Conservation (phyloP, 2,888 invertebrate species). For the Drosophila neutralis region DNA sequence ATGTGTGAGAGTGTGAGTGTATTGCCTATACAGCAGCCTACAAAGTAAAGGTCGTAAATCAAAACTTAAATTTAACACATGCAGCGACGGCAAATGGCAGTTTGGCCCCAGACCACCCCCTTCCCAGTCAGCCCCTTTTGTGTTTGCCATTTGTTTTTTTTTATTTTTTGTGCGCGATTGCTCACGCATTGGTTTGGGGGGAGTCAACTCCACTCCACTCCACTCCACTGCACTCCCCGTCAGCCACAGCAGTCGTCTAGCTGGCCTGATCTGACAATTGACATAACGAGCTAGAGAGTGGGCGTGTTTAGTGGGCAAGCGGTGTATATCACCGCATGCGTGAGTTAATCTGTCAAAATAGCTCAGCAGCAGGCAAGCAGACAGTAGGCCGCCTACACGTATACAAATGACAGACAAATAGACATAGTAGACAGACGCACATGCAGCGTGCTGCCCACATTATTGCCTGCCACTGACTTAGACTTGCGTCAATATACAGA, state of each 20-base stretch:
- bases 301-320: slow-evolving; percentile 41
- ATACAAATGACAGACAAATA: slow-evolving; percentile 1
- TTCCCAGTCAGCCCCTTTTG: slow-evolving; percentile 53
- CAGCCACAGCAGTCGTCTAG: slow-evolving; percentile 34
- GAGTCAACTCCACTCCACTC: neutral
- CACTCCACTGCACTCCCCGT: slow-evolving; percentile 20
- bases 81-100: slow-evolving; percentile 78
- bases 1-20: slow-evolving; percentile 30
- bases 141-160: slow-evolving; percentile 60
- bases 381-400: neutral
- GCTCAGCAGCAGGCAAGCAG: slow-evolving; percentile 60
- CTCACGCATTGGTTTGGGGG: slow-evolving; percentile 4
- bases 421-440: slow-evolving; percentile 11
- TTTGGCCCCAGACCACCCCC: slow-evolving; percentile 2
- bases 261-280: slow-evolving; percentile 49
- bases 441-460: slow-evolving; percentile 18
- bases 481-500: slow-evolving; percentile 60
- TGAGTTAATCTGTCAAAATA: slow-evolving; percentile 81
- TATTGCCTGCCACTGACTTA: slow-evolving; percentile 45
- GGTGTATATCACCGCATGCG: slow-evolving; percentile 64
- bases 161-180: slow-evolving; percentile 20
- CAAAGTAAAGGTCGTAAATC: slow-evolving; percentile 81
- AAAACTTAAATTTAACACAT: slow-evolving; percentile 82
- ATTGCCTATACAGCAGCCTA: slow-evolving; percentile 76
- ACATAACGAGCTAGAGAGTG: slow-evolving; percentile 50